phyloP scores from a whole-genome alignment of 2,888 invertebrate genomes.

The Tetragnatha montana region DNA sequence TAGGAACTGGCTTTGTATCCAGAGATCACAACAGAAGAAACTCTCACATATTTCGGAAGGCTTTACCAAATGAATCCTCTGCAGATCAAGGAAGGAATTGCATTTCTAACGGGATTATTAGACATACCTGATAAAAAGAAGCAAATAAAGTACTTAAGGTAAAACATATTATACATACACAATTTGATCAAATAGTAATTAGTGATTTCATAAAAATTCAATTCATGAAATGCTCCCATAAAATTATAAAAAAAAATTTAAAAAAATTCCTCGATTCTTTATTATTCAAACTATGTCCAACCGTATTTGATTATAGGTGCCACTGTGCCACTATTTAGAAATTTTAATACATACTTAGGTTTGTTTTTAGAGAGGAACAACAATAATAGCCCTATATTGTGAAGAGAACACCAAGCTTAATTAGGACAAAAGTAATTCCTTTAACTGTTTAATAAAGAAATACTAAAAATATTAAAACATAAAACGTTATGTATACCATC shows the following conservation, averaged over 20 bases:
- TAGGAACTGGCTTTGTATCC: constrained; percentile 72
- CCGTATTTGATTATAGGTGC: no score
- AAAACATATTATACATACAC: neutral
- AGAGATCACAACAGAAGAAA: constrained; percentile 76
- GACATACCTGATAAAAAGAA: constrained; percentile 75
- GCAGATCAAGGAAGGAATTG: constrained; percentile 73
- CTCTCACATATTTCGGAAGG: constrained; percentile 76
- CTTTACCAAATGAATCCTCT: constrained; percentile 75
- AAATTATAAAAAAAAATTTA: neutral
- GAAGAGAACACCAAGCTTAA: no score
- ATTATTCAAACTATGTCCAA: no score
- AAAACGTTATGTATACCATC: no score
- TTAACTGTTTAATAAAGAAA: no score
- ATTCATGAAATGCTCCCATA: neutral
- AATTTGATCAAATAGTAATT: neutral
- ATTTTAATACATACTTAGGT: no score
- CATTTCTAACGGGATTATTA: constrained; percentile 76
- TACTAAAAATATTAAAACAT: no score
- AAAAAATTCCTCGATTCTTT: no score
- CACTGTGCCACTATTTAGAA: no score
- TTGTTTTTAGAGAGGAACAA: no score
- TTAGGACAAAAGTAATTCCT: no score
- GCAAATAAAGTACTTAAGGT: constrained; percentile 75
- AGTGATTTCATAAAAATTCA: neutral
- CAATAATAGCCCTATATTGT: no score